Evolutionary conservation across 1,140 invertebrate species (phyloP).

Genomic region (Stegodyphus dumicola): DNA sequence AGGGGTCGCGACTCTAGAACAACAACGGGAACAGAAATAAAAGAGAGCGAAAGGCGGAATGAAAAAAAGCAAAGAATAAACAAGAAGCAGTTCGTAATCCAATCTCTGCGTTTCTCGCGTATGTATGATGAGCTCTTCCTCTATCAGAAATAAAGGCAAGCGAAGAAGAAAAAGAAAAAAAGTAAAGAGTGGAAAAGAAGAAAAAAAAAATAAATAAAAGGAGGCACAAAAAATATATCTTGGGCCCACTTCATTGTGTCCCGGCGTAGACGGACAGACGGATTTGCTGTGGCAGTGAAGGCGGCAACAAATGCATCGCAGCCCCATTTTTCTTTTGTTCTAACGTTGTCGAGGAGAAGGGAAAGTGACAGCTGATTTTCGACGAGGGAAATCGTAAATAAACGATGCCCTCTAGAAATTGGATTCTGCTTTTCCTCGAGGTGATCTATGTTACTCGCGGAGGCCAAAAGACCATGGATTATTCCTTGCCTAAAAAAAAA

Average conservation of each 20-base stretch:
- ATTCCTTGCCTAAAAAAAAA: background rate
- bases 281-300: background rate
- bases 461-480: constrained; percentile 14
- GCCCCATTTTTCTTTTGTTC: constrained; percentile 44
- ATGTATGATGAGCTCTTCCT: constrained; percentile 53
- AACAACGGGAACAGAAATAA: constrained; percentile 27
- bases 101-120: constrained; percentile 52
- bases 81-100: constrained; percentile 11
- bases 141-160: background rate
- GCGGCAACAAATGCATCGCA: constrained; percentile 25
- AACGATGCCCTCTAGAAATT: constrained; percentile 50
- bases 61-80: no score
- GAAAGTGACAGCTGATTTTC: constrained; percentile 58
- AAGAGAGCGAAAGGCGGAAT: constrained; percentile 17
- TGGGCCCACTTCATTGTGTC: constrained; percentile 25
- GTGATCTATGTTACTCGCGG: constrained; percentile 31
- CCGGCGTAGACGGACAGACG: background rate
- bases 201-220: background rate
- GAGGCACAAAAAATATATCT: background rate
- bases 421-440: constrained; percentile 24
- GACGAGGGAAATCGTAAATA: constrained; percentile 57
- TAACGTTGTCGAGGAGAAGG: constrained; percentile 22
- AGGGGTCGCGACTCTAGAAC: constrained; percentile 38
- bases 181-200: no score
- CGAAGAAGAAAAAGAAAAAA: no score